Conservation (phyloP, 2,888 invertebrate genomes). For the Spicauda simplicius region DNA sequence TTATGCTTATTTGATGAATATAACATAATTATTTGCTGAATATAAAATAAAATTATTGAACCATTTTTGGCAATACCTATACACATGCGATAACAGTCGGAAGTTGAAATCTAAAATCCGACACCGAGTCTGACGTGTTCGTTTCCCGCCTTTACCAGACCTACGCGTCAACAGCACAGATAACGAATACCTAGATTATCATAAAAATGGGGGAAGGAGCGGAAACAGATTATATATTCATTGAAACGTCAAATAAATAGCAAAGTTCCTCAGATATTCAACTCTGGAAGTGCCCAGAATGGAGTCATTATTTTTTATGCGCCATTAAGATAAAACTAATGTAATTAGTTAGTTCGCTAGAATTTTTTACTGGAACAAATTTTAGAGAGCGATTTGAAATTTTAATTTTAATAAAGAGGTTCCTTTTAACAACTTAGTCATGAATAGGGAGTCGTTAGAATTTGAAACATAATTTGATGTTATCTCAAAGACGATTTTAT, state of each 20-base stretch:
- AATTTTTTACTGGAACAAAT: constrained; percentile 26
- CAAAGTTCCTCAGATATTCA: constrained; percentile 23
- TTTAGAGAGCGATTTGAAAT: constrained; percentile 7
- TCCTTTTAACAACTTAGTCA: too few relatives aligned
- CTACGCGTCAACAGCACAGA: constrained; percentile 1
- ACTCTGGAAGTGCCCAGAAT: constrained; percentile 24
- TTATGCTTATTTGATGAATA: too few relatives aligned
- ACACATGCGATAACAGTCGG: too few relatives aligned
- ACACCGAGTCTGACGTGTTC: too few relatives aligned
- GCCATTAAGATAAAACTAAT: constrained; percentile 39
- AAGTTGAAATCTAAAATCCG: too few relatives aligned
- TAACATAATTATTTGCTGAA: too few relatives aligned
- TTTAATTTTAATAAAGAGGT: neutral
- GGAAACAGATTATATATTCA: constrained; percentile 20
- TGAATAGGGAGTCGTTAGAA: neutral
- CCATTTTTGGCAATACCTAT: too few relatives aligned
- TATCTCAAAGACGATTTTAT: too few relatives aligned
- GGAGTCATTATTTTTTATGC: constrained; percentile 38
- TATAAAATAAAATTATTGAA: too few relatives aligned
- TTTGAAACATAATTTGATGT: neutral
- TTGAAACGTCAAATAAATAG: constrained; percentile 17
- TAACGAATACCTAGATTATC: constrained; percentile 2
- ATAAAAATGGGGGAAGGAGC: constrained; percentile 14
- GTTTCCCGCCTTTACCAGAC: too few relatives aligned
- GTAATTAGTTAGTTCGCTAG: constrained; percentile 36